Conservation (phyloP, 1,140 invertebrate species). For the Watersipora subatra region DNA sequence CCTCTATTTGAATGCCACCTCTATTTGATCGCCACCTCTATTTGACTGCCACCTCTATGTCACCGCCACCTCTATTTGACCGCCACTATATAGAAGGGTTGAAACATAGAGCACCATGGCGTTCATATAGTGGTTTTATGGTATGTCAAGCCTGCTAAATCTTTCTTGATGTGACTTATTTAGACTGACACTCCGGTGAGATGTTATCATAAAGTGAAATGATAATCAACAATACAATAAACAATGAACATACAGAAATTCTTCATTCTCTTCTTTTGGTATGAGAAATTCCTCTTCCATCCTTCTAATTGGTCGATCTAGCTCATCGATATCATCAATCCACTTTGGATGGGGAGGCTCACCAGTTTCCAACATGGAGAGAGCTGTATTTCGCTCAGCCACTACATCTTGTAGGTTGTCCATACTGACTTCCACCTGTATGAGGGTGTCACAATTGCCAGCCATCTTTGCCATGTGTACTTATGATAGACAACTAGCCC, state of each 20-base stretch:
- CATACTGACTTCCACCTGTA: slow-evolving; percentile 77
- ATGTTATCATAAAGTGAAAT: too few relatives aligned
- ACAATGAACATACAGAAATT: not conserved
- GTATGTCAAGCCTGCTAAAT: too few relatives aligned
- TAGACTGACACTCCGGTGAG: too few relatives aligned
- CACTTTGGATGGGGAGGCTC: not conserved
- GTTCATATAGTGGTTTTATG: too few relatives aligned
- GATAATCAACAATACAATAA: too few relatives aligned
- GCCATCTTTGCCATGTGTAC: not conserved
- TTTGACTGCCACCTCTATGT: too few relatives aligned
- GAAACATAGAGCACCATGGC: too few relatives aligned
- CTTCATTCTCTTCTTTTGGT: not conserved
- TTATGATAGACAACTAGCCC: not conserved
- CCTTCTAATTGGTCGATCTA: slow-evolving; percentile 2
- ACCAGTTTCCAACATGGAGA: slow-evolving; percentile 77
- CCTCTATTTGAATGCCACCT: too few relatives aligned
- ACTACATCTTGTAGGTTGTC: slow-evolving; percentile 80
- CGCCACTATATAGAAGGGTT: too few relatives aligned
- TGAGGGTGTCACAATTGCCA: slow-evolving; percentile 11
- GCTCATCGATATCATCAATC: not conserved
- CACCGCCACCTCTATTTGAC: too few relatives aligned
- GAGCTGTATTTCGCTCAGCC: slow-evolving; percentile 79
- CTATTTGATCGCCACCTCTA: too few relatives aligned
- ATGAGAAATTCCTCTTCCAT: not conserved
- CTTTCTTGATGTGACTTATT: too few relatives aligned